Conservation (phyloP, 2,888 invertebrate species). For the Chymomyza procnemis region DNA sequence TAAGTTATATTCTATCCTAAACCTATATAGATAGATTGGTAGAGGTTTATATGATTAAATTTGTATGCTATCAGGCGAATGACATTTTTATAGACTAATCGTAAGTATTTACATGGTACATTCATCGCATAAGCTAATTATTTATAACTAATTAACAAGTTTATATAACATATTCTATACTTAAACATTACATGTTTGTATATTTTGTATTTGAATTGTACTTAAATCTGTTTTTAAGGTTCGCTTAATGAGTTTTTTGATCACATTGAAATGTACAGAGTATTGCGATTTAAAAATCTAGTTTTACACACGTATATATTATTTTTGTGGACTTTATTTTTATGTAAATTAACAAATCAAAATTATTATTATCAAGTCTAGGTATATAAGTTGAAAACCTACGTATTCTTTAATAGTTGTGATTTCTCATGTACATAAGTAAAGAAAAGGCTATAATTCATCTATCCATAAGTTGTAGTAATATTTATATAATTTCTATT, state of each 20-base stretch:
- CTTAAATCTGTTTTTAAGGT: neutral
- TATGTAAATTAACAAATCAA: neutral
- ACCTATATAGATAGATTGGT: too few species aligned
- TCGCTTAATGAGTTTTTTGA: neutral
- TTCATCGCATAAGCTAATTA: neutral
- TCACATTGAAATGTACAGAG: neutral
- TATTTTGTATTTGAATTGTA: neutral
- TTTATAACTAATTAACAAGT: neutral
- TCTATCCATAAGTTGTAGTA: neutral
- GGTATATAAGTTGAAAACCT: constrained; percentile 57
- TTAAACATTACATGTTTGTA: too few species aligned
- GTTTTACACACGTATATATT: too few species aligned
- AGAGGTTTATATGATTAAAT: neutral
- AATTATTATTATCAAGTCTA: constrained; percentile 6
- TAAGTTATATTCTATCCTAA: too few species aligned
- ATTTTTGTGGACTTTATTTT: neutral
- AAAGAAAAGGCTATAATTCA: neutral
- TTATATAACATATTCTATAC: neutral
- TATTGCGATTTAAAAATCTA: neutral
- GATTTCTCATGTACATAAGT: neutral
- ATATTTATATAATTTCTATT: neutral
- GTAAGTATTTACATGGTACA: neutral
- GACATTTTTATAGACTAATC: neutral
- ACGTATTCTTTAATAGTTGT: constrained; percentile 36
- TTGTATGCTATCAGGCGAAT: neutral